Conservation (phyloP, 2,113 vertebrate genomes). For the Setophaga kirtlandii region DNA sequence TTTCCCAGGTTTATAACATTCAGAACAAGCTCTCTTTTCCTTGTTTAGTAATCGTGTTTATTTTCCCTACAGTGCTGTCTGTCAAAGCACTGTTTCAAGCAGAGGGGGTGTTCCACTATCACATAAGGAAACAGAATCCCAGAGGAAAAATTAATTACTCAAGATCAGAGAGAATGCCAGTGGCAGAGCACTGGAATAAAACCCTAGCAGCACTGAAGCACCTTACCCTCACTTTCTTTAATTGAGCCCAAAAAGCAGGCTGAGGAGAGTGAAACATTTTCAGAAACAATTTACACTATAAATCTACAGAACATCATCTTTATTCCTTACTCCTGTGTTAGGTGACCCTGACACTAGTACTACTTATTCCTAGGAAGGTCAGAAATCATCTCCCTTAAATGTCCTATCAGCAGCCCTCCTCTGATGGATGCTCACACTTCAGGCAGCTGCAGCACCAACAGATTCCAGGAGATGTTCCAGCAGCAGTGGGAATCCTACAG, state of each 20-base stretch:
- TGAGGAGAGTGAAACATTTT: not conserved
- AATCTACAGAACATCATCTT: not conserved
- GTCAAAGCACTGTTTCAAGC: not conserved
- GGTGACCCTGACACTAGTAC: not conserved
- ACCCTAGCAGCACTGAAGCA: not conserved
- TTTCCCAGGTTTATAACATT: not conserved
- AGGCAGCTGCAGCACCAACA: not conserved
- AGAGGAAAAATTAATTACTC: not conserved
- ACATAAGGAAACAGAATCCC: not conserved
- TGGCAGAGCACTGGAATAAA: not conserved
- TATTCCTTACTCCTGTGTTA: not conserved
- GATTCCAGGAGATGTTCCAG: not conserved
- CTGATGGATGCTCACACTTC: not conserved
- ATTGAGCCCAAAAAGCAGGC: not conserved
- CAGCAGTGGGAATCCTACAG: not conserved
- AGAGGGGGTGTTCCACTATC: not conserved
- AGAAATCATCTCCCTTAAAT: not conserved
- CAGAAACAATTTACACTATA: not conserved
- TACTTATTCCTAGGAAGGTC: not conserved
- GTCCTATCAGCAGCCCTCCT: not conserved
- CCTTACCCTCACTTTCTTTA: not conserved
- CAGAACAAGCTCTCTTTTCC: not conserved
- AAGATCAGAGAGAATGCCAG: not conserved
- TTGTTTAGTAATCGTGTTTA: not conserved
- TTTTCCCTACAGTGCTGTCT: not conserved